These are phyloP conservation scores for Bubo bubo DNA, from an alignment of 2,113 vertebrate species.

Conservation along the genomic window DNA sequence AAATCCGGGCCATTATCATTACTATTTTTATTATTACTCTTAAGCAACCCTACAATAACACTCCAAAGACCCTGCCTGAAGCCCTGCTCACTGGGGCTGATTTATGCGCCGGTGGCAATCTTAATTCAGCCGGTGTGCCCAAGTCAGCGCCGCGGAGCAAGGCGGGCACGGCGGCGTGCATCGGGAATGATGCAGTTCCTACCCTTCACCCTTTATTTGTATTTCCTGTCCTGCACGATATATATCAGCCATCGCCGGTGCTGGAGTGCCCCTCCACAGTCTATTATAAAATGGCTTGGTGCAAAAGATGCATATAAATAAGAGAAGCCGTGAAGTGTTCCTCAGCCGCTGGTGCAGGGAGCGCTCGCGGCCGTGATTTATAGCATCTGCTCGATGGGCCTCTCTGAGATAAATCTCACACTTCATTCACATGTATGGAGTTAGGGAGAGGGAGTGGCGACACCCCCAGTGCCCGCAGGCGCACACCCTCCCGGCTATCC, in stretches of 20 bases:
- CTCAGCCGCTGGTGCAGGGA: not conserved
- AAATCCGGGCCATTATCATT: accelerated
- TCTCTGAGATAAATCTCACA: not conserved
- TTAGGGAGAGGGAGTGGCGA: accelerated
- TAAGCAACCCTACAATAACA: accelerated
- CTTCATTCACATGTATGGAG: accelerated
- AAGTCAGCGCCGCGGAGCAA: not conserved
- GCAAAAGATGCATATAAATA: constrained; percentile 21
- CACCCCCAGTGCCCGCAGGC: not conserved
- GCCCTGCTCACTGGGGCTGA: not conserved
- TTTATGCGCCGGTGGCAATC: not conserved
- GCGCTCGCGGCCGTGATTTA: not conserved
- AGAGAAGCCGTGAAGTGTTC: not conserved
- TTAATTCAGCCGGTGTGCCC: not conserved
- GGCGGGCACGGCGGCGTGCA: not conserved
- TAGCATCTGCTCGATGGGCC: not conserved
- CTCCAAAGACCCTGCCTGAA: accelerated
- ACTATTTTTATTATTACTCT: accelerated
- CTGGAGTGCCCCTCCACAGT: not conserved
- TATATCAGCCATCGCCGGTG: not conserved
- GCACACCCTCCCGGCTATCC: accelerated
- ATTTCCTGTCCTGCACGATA: not conserved
- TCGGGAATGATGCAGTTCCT: not conserved
- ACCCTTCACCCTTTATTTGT: not conserved
- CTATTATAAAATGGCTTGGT: not conserved